phyloP scores from a whole-genome alignment of 2,888 invertebrate genomes.

The Ctena decussata region DNA sequence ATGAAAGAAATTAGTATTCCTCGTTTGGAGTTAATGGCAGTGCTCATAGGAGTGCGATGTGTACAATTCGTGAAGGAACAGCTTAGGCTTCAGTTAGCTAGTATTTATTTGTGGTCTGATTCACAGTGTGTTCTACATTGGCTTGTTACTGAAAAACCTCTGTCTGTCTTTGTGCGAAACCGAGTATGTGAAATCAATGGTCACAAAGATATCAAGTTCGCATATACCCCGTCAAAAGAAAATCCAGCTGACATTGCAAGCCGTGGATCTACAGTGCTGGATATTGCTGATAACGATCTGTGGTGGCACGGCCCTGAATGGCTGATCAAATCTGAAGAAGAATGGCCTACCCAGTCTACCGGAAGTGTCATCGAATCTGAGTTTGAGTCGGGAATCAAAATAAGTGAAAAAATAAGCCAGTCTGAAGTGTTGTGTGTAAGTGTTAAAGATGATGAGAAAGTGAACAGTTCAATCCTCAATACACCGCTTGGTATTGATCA shows the following conservation, averaged over 20 bases:
- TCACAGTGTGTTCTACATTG: slow-evolving; percentile 12
- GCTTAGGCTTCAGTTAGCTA: not conserved
- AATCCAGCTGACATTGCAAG: slow-evolving; percentile 12
- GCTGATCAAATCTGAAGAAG: not conserved
- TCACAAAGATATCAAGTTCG: not conserved
- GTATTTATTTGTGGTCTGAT: slow-evolving; percentile 4
- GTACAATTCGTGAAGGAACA: slow-evolving; percentile 3
- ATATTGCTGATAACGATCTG: not conserved
- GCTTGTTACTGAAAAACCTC: not conserved
- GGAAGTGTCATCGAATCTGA: not conserved
- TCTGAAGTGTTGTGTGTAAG: not conserved
- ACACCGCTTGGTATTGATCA: too few species aligned
- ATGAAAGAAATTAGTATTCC: slow-evolving; percentile 39
- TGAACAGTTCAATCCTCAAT: too few species aligned
- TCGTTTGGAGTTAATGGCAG: slow-evolving; percentile 38
- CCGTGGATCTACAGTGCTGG: not conserved
- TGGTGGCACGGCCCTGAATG: slow-evolving; percentile 17
- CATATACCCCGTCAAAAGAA: not conserved
- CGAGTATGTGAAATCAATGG: not conserved
- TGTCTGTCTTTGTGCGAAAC: not conserved
- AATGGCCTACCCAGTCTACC: not conserved
- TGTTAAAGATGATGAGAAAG: not conserved
- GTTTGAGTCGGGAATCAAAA: not conserved
- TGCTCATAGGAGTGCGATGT: slow-evolving; percentile 10
- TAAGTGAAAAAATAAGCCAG: not conserved